These are phyloP conservation scores for Clunio marinus DNA, from an alignment of 2,888 invertebrate species.

Conservation along the genomic window DNA sequence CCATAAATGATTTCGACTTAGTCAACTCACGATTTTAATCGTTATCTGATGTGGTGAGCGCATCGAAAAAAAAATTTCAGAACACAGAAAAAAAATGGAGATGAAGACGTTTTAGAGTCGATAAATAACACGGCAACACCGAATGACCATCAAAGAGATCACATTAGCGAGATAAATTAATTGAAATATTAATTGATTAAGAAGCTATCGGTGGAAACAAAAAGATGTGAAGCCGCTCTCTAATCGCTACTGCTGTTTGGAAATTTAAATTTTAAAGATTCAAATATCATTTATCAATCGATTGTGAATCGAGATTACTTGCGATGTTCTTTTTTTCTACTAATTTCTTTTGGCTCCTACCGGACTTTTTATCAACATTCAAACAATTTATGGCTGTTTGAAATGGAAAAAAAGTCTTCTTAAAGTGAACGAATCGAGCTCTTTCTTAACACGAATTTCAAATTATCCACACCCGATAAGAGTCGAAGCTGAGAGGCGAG, in stretches of 20 bases:
- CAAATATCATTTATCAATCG: slow-evolving; percentile 33
- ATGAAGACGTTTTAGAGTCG: slow-evolving; percentile 35
- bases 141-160: slow-evolving; percentile 28
- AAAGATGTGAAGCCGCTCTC: background rate
- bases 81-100: background rate
- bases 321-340: background rate
- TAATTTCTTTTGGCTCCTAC: background rate
- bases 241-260: slow-evolving; percentile 8
- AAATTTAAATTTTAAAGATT: slow-evolving; percentile 12
- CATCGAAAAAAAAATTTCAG: background rate
- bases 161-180: slow-evolving; percentile 32
- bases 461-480: slow-evolving; percentile 38
- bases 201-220: background rate
- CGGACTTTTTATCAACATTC: background rate
- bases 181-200: slow-evolving; percentile 39
- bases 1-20: background rate
- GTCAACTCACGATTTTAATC: background rate
- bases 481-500: background rate
- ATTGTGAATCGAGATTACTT: slow-evolving; percentile 11
- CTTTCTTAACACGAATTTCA: slow-evolving; percentile 38
- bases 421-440: slow-evolving; percentile 27
- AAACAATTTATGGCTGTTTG: background rate
- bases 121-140: slow-evolving; percentile 27
- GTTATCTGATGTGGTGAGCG: background rate
- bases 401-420: background rate